Conservation (phyloP, 2,113 vertebrate genomes). For the Kobus ellipsiprymnus region DNA sequence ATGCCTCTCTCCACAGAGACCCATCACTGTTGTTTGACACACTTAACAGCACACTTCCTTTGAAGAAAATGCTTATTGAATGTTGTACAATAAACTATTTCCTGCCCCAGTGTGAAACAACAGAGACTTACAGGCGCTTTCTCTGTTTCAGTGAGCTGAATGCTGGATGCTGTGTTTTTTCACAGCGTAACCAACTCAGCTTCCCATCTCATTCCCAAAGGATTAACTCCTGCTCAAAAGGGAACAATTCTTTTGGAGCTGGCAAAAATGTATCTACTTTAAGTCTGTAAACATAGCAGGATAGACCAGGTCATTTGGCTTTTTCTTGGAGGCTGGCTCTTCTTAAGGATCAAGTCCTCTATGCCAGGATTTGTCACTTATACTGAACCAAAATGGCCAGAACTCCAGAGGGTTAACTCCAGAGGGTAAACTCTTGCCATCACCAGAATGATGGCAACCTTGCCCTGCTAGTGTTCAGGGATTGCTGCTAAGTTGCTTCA, state of each 20-base stretch:
- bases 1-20: conserved; percentile 59
- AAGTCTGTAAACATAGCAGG: not conserved
- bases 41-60: conserved; percentile 77
- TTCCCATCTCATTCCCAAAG: not conserved
- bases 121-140: not conserved
- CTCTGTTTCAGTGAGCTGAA: not conserved
- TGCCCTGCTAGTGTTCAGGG: not conserved
- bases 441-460: not conserved
- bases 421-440: not conserved
- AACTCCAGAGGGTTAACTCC: not conserved
- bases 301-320: not conserved
- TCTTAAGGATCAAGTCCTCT: not conserved
- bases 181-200: not conserved
- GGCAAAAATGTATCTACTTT: not conserved
- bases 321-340: not conserved
- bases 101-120: not conserved
- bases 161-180: not conserved
- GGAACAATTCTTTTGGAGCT: not conserved
- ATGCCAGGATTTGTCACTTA: not conserved
- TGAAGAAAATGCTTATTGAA: conserved; percentile 72
- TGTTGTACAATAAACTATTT: conserved; percentile 77
- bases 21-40: conserved; percentile 69
- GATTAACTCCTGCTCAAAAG: not conserved
- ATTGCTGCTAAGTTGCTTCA: too few species aligned
- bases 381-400: not conserved